Percentiles rank a stretch among this genome's conserved stretches.
Evolutionary conservation across 2,888 invertebrate species (phyloP).

Genomic region (Pecten maximus): DNA sequence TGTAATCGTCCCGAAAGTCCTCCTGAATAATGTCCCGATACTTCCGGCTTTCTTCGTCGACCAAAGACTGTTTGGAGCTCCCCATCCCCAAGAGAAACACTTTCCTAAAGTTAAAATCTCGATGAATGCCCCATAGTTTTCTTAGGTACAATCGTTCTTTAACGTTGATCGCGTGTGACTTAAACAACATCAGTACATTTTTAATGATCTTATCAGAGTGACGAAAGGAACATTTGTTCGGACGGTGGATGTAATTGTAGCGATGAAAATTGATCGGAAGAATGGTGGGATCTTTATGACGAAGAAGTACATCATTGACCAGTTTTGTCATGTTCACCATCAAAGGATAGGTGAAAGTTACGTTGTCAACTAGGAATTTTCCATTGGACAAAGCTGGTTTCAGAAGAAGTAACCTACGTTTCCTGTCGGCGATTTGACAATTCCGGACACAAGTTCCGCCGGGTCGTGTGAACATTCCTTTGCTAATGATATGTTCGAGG

Average conservation of each 20-base stretch:
- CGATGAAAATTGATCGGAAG: neutral
- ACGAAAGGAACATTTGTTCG: neutral
- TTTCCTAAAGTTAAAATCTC: neutral
- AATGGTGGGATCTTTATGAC: neutral
- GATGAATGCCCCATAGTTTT: neutral
- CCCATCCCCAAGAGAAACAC: neutral
- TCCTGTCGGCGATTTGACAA: neutral
- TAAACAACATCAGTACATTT: neutral
- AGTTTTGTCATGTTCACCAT: neutral
- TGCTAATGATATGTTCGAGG: neutral
- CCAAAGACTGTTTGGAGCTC: constrained; percentile 4
- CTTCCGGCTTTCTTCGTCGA: constrained; percentile 39
- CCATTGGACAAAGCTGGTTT: neutral
- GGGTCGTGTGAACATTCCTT: constrained; percentile 10
- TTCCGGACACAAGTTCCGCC: neutral
- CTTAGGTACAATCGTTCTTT: neutral
- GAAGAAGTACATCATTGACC: neutral
- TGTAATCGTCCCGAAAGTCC: constrained; percentile 47
- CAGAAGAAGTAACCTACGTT: neutral
- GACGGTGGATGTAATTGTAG: neutral
- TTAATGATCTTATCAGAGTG: neutral
- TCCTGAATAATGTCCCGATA: constrained; percentile 50
- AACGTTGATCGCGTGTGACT: neutral
- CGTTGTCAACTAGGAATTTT: neutral
- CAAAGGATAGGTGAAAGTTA: neutral